Evolutionary conservation across 2,113 vertebrate species (phyloP).

Genomic region (Anser brachyrhynchus): DNA sequence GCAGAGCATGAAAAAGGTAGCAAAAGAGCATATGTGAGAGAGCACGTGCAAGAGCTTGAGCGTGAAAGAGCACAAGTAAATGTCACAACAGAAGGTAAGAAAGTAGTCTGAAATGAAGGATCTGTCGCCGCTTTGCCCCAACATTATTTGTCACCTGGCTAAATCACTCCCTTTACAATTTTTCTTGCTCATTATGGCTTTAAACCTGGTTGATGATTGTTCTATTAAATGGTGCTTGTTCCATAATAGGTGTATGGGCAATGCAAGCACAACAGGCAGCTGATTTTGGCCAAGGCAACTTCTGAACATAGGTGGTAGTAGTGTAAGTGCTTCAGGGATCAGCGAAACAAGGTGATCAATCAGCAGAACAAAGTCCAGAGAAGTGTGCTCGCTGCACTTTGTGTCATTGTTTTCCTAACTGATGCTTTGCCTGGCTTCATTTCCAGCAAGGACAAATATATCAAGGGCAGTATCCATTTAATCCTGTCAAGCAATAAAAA

Average conservation of each 20-base stretch:
- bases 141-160: background rate
- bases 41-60: background rate
- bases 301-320: background rate
- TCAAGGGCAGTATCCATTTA: background rate
- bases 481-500: background rate
- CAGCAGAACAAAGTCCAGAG: background rate
- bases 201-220: background rate
- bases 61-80: background rate
- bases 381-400: background rate
- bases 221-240: background rate
- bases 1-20: background rate
- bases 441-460: background rate
- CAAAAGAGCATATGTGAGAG: fast-evolving
- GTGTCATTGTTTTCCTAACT: background rate
- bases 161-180: background rate
- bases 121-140: background rate
- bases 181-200: background rate
- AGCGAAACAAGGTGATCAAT: background rate
- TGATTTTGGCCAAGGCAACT: background rate
- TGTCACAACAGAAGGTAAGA: background rate
- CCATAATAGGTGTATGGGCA: background rate
- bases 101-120: background rate
- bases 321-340: background rate
- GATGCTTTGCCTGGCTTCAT: background rate
- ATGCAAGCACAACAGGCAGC: background rate